These are phyloP conservation scores for Diarsia brunnea DNA, from an alignment of 2,888 invertebrate species.

Conservation along the genomic window DNA sequence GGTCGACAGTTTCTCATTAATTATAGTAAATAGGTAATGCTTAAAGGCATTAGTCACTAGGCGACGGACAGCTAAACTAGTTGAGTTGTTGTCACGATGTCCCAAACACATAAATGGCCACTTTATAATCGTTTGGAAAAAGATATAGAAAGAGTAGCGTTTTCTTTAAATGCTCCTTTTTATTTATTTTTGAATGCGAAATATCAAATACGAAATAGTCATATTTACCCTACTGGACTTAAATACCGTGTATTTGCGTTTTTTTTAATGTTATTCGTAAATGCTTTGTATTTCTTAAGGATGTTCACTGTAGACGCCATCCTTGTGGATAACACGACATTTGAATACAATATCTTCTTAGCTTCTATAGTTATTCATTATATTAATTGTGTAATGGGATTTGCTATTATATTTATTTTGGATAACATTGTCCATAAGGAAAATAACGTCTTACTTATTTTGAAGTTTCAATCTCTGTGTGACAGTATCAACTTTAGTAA, in stretches of 20 bases:
- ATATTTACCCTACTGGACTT: constrained; percentile 6
- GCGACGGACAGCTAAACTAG: too few relatives aligned
- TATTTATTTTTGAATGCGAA: constrained; percentile 16
- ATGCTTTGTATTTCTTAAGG: not conserved
- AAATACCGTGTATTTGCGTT: constrained; percentile 18
- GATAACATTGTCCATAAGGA: constrained; percentile 4
- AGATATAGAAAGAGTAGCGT: constrained; percentile 12
- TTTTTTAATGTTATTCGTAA: constrained; percentile 4
- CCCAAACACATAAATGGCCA: too few relatives aligned
- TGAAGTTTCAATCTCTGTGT: constrained; percentile 9
- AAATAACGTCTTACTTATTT: constrained; percentile 17
- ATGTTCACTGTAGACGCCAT: not conserved
- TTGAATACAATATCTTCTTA: not conserved
- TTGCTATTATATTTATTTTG: not conserved
- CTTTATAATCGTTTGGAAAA: not conserved
- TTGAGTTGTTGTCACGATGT: too few relatives aligned
- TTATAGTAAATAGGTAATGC: too few relatives aligned
- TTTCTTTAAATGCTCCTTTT: constrained; percentile 20
- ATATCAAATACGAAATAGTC: constrained; percentile 13
- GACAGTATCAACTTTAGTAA: not conserved
- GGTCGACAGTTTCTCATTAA: too few relatives aligned
- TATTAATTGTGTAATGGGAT: not conserved
- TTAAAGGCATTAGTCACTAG: too few relatives aligned
- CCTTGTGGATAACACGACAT: not conserved
- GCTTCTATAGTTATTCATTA: not conserved